These are phyloP conservation scores for Callimorpha dominula DNA, from an alignment of 2,888 invertebrate species.

Conservation along the genomic window DNA sequence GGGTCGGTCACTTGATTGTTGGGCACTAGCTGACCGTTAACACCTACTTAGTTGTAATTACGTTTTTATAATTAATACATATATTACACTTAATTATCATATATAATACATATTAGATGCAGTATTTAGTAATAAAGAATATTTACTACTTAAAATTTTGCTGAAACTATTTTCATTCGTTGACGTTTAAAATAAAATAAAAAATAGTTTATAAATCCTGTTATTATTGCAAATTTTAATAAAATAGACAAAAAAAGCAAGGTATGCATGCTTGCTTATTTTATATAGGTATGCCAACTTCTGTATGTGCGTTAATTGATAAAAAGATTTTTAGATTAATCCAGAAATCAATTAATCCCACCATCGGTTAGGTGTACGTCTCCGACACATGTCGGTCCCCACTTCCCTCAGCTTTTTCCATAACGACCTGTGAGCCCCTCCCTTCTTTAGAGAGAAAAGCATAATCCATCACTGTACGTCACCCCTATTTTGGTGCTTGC, in stretches of 20 bases:
- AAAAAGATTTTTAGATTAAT: conserved; percentile 67
- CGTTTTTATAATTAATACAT: conserved; percentile 27
- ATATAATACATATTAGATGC: conserved; percentile 3
- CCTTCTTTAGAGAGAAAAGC: conserved; percentile 88
- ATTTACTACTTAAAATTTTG: neutral
- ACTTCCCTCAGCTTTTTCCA: conserved; percentile 87
- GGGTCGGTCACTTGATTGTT: conserved; percentile 61
- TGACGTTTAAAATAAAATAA: neutral
- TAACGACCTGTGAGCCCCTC: conserved; percentile 88
- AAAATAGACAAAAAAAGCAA: neutral
- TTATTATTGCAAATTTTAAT: neutral
- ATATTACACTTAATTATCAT: conserved; percentile 10
- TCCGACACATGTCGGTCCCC: conserved; percentile 88
- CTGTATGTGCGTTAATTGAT: conserved; percentile 52
- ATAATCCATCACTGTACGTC: conserved; percentile 88
- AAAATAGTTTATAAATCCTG: neutral
- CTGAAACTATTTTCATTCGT: neutral
- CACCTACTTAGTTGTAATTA: conserved; percentile 52
- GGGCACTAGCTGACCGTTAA: conserved; percentile 56
- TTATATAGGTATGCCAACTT: neutral
- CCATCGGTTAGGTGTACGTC: conserved; percentile 87
- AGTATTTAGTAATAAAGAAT: neutral
- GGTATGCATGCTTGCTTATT: no score
- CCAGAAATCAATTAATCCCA: conserved; percentile 83
- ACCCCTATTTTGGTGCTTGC: conserved; percentile 86